These are phyloP conservation scores for Campoletis sonorensis DNA, from an alignment of 1,140 invertebrate species.

Conservation along the genomic window DNA sequence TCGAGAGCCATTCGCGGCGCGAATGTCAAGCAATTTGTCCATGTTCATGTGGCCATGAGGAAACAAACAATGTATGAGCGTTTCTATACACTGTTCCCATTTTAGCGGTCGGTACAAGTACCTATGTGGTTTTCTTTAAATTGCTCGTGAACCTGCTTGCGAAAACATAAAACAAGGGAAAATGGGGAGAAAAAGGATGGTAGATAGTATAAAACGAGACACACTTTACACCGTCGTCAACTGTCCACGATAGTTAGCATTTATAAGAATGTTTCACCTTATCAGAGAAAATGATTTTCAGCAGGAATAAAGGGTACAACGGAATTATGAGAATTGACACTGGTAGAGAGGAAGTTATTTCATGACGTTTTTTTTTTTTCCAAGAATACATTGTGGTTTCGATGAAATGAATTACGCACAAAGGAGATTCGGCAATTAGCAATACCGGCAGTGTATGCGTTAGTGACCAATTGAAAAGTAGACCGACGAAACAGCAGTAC, in stretches of 20 bases:
- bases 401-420: too few species aligned
- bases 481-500: background rate
- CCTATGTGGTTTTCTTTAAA: background rate
- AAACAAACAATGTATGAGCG: constrained; percentile 3
- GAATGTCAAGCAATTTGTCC: constrained; percentile 70
- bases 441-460: too few species aligned
- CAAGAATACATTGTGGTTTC: too few species aligned
- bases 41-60: constrained; percentile 51
- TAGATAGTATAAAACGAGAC: background rate
- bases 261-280: too few species aligned
- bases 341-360: too few species aligned
- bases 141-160: background rate
- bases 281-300: too few species aligned
- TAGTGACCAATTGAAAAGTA: background rate
- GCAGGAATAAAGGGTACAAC: too few species aligned
- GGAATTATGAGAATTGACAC: too few species aligned
- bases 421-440: too few species aligned
- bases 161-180: background rate
- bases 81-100: background rate
- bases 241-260: too few species aligned
- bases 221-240: too few species aligned
- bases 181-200: background rate
- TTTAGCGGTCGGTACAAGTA: background rate
- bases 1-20: constrained; percentile 64
- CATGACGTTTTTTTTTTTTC: too few species aligned